Base-by-base conservation (phyloP, 1,140 invertebrate species). In the Ylistrum balloti region DNA sequence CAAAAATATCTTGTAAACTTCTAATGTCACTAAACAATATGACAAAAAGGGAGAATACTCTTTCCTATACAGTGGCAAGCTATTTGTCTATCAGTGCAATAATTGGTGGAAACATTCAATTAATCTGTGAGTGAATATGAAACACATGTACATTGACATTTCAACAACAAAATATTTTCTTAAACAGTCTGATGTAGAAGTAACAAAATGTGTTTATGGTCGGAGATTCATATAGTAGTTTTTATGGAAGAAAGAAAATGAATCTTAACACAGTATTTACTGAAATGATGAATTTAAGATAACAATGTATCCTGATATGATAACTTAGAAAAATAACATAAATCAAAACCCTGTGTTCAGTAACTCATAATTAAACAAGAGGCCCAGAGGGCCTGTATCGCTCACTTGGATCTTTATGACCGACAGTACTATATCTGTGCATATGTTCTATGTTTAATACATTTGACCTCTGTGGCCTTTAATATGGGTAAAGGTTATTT, bases 11-110 rank as follows among this genome's bases (percentile, higher is more conserved):
- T 74, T 74, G 56, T 74, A 74, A 74, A 74, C 28, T 9, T 74
- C 17, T 28, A 11, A 38, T 9, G 56, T 74, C 22, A 74, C 56
- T 45, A 74, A 74, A 74, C 56, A 74, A 74, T 28, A 5, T 74
- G 56, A 74, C 56, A 74, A n/a, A 74, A n/a, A 74, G 5, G n/a
- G 56, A 74, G 56, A 28, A 74, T 74, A 74, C 56, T 38, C 35
- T 28, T 74, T 74, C 11, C n/a, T 74, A 74, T 74, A 74, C 56
- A 74, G n/a, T 74, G 56, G 56, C 56, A 74, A 74, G 56, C 56
- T 74, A 28, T 74, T n/a, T 74, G 56, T 74, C 56, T 74, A 74
- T 28, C n/a, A 74, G 56, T 74, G 56, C 56, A 74, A 74, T 17
- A 74, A 28, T 7, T 74, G 56, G n/a, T 74, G n/a, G 56, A 28